Conservation (phyloP, 1,140 invertebrate genomes). For the Zaprionus taronus region DNA sequence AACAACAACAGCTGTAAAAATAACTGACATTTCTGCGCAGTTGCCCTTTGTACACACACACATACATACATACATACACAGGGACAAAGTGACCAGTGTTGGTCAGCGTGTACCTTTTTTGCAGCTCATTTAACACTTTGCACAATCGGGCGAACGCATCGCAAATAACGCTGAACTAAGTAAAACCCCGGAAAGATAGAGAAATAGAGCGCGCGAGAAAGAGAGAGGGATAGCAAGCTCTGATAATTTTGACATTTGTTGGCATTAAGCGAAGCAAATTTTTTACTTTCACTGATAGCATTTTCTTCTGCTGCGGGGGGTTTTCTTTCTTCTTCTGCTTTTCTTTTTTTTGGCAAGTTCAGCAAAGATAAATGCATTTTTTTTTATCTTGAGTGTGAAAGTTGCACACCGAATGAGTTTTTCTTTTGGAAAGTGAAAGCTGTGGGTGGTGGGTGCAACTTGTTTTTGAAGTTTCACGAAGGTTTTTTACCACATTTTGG, state of each 20-base stretch:
- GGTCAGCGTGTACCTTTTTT: constrained; percentile 36
- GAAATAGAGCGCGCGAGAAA: not conserved
- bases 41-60: constrained; percentile 23
- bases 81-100: constrained; percentile 23
- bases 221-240: not conserved
- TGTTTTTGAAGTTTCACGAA: not conserved
- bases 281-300: constrained; percentile 43
- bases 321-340: not conserved
- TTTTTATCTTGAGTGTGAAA: constrained; percentile 42
- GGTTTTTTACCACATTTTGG: not conserved
- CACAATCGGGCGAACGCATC: constrained; percentile 38
- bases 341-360: constrained; percentile 27
- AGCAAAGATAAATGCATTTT: constrained; percentile 50
- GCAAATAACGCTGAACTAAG: constrained; percentile 36
- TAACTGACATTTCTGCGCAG: constrained; percentile 55
- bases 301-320: not conserved
- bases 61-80: not conserved
- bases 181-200: not conserved
- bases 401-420: constrained; percentile 23
- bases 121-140: constrained; percentile 55
- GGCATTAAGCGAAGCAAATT: constrained; percentile 29
- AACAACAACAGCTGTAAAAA: constrained; percentile 28
- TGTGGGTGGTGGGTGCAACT: not conserved
- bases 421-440: not conserved
- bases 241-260: constrained; percentile 43